Conservation (phyloP, 2,888 invertebrate species). For the Torymus aiolomorphi region DNA sequence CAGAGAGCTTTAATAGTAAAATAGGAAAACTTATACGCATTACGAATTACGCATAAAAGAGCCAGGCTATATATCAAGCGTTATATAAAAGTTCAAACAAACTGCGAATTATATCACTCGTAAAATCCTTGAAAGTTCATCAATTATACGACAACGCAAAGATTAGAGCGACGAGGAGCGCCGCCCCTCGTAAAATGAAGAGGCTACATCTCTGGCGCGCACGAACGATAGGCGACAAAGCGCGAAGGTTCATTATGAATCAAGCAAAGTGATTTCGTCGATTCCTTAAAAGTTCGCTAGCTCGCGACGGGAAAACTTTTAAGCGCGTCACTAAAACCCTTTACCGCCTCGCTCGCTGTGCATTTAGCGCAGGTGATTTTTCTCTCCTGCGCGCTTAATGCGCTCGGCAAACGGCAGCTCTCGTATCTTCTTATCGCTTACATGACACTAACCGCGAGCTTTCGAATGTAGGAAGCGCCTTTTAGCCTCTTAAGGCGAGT, state of each 20-base stretch:
- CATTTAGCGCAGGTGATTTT: constrained; percentile 48
- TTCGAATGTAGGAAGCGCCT: constrained; percentile 40
- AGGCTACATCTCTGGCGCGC: neutral
- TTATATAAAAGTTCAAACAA: constrained; percentile 6
- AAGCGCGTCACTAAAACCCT: constrained; percentile 48
- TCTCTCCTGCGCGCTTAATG: constrained; percentile 30
- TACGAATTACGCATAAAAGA: too few species aligned
- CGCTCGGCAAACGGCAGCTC: constrained; percentile 35
- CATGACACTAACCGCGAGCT: constrained; percentile 51
- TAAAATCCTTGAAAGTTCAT: constrained; percentile 34
- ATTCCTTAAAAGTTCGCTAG: constrained; percentile 44
- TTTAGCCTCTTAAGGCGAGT: constrained; percentile 33
- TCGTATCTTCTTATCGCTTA: constrained; percentile 52
- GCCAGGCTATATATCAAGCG: neutral
- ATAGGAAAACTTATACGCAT: too few species aligned
- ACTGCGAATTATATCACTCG: constrained; percentile 12
- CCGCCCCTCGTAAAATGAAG: constrained; percentile 16
- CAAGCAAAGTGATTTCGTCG: constrained; percentile 47
- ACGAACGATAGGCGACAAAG: constrained; percentile 29
- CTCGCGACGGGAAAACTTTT: constrained; percentile 30
- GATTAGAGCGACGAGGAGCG: neutral
- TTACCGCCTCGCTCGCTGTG: too few species aligned
- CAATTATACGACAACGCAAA: constrained; percentile 19
- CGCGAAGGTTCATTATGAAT: constrained; percentile 50
- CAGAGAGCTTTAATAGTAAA: too few species aligned